These are phyloP conservation scores for Saiga tatarica DNA, from an alignment of 2,113 vertebrate genomes.

Conservation along the genomic window DNA sequence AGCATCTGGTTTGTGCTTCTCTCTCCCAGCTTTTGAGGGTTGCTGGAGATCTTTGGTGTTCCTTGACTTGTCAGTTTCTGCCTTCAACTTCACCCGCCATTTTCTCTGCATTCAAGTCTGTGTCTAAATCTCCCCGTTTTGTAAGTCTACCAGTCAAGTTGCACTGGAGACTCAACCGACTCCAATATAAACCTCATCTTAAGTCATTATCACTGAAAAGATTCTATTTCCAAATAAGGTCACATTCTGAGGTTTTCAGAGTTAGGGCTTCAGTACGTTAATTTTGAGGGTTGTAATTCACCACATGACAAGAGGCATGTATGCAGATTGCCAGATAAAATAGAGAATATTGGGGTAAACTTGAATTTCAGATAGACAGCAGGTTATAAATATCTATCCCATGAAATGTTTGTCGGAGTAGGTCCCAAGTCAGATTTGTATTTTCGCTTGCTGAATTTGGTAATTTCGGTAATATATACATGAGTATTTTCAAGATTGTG, in stretches of 20 bases:
- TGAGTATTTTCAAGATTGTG: not conserved
- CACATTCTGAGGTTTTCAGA: not conserved
- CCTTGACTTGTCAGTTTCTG: not conserved
- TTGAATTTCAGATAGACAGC: not conserved
- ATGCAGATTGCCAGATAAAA: not conserved
- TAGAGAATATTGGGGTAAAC: not conserved
- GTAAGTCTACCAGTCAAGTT: not conserved
- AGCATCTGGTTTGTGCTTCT: fast-evolving
- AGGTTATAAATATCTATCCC: not conserved
- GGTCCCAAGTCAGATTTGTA: not conserved
- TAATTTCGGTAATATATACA: not conserved
- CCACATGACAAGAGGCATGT: not conserved
- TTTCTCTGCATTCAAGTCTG: not conserved
- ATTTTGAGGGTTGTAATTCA: not conserved
- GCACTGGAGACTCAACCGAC: not conserved
- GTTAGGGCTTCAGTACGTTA: not conserved
- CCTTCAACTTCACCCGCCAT: not conserved
- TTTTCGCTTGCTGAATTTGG: not conserved
- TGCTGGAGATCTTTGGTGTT: not conserved
- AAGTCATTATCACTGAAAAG: not conserved
- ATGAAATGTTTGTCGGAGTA: not conserved
- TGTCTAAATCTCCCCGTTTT: not conserved
- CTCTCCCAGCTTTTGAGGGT: not conserved
- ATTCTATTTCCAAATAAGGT: not conserved
- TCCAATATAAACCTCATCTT: not conserved